phyloP scores from a whole-genome alignment of 2,113 vertebrate genomes.

The Paedocypris sp. region DNA sequence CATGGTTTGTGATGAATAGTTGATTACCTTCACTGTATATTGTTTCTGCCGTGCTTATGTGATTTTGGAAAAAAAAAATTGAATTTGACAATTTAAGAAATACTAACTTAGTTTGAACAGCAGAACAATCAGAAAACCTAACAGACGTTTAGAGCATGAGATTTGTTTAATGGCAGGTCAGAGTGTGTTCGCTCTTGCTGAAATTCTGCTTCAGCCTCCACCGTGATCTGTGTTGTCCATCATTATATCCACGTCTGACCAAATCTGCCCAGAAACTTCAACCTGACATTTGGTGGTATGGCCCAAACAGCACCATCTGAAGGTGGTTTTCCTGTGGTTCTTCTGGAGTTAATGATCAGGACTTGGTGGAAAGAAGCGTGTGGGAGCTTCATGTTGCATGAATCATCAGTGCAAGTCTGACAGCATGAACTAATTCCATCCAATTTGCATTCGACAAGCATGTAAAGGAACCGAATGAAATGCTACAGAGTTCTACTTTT shows the following conservation, averaged over 20 bases:
- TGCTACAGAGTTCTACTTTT: constrained; percentile 7
- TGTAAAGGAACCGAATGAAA: constrained; percentile 13
- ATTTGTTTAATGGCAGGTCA: no score
- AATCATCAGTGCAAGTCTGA: constrained; percentile 8
- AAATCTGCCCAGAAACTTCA: not conserved
- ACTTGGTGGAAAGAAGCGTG: not conserved
- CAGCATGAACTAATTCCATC: not conserved
- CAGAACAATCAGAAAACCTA: no score
- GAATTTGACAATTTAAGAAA: no score
- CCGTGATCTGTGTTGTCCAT: constrained; percentile 15
- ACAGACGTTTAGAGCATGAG: no score
- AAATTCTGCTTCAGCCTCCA: no score
- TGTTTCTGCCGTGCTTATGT: no score
- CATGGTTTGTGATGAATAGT: no score
- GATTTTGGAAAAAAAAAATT: no score
- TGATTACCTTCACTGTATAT: no score
- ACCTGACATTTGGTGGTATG: not conserved
- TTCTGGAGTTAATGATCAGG: not conserved
- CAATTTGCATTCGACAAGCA: constrained; percentile 10
- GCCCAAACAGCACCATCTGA: not conserved
- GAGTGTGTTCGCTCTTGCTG: no score
- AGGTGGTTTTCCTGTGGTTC: not conserved
- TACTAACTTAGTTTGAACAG: no score
- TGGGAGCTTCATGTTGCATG: not conserved
- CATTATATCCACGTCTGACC: not conserved